phyloP scores from a whole-genome alignment of 2,797 vertebrate genomes.

The Brotula barbata region DNA sequence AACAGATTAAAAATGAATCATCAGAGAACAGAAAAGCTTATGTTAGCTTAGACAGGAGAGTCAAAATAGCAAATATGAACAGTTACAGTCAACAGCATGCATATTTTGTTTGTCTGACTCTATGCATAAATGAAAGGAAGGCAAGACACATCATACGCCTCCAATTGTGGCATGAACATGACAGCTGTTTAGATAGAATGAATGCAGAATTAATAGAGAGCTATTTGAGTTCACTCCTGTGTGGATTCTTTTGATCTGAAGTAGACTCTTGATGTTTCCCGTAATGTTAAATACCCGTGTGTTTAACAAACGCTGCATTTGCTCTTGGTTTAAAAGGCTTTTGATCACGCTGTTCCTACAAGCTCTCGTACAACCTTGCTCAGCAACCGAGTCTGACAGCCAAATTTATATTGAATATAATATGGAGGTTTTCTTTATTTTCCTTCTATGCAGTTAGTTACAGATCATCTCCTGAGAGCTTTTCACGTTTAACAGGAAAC shows the following conservation, averaged over 20 bases:
- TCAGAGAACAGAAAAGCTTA: neutral
- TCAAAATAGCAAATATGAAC: neutral
- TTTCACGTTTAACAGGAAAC: neutral
- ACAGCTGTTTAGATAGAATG: neutral
- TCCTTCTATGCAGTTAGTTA: neutral
- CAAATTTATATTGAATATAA: neutral
- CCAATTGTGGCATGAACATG: neutral
- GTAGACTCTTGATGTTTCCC: neutral
- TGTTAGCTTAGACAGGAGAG: neutral
- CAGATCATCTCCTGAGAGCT: too few species aligned
- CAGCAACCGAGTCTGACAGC: conserved; percentile 4
- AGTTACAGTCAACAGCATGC: too few species aligned
- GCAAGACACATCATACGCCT: neutral
- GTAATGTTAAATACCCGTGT: conserved; percentile 1
- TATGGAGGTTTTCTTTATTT: too few species aligned
- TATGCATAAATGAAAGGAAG: neutral
- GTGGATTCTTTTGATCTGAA: neutral
- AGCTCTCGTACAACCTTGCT: conserved; percentile 4
- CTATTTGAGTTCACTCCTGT: too few species aligned
- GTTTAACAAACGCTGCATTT: conserved; percentile 4
- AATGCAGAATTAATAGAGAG: too few species aligned
- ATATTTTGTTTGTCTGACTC: too few species aligned
- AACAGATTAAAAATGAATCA: neutral
- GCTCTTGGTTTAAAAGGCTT: conserved; percentile 2
- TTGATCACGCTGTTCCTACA: neutral